phyloP scores from a whole-genome alignment of 2,113 vertebrate species.

The Diphyllodes magnificus region DNA sequence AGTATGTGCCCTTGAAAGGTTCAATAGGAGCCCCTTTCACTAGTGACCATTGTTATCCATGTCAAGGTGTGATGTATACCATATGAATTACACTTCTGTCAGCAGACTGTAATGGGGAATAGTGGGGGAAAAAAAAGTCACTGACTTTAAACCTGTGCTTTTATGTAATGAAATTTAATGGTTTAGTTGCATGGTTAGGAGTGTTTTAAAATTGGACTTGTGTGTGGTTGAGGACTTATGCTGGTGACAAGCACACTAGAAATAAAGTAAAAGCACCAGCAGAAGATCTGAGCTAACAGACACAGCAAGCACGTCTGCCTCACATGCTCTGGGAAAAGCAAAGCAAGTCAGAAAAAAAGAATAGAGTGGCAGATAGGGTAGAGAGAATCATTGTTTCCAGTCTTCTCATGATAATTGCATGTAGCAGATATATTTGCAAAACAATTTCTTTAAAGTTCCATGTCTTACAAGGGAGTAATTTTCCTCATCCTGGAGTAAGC shows the following conservation, averaged over 20 bases:
- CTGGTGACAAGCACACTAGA: background rate
- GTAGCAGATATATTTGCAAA: background rate
- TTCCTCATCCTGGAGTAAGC: background rate
- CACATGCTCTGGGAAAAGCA: background rate
- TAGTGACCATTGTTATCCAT: background rate
- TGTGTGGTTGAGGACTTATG: background rate
- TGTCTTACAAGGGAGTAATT: background rate
- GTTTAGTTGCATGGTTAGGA: background rate
- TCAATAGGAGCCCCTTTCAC: background rate
- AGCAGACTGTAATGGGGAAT: background rate
- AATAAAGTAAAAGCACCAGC: background rate
- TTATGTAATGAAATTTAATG: background rate
- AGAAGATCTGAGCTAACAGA: background rate
- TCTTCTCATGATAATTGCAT: accelerated
- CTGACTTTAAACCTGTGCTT: background rate
- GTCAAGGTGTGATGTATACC: background rate
- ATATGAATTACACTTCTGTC: background rate
- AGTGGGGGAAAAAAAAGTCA: background rate
- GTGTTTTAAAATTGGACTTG: background rate
- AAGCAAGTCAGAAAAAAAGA: background rate
- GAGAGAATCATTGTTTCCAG: background rate
- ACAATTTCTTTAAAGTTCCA: background rate
- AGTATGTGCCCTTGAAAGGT: background rate
- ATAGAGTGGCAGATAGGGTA: background rate
- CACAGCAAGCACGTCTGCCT: background rate